Evolutionary conservation across 2,113 vertebrate genomes (phyloP).

Genomic region (Leuciscus idus): DNA sequence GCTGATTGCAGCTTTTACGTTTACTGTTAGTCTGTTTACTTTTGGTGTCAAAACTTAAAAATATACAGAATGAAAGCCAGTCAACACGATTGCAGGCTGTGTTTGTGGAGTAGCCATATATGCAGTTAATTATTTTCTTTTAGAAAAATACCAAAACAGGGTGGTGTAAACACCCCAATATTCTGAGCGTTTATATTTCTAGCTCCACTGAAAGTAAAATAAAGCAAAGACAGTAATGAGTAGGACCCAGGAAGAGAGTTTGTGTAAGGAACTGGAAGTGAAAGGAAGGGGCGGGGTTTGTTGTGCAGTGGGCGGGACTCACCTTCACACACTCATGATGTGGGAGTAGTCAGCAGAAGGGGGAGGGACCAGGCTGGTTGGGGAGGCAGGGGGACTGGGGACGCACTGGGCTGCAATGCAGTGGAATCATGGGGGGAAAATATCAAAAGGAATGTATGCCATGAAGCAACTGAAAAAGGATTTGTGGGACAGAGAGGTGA

Average conservation of each 20-base stretch:
- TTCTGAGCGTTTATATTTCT: neutral
- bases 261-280: neutral
- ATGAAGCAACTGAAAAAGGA: constrained; percentile 44
- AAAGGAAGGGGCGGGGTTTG: neutral
- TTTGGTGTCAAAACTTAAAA: neutral
- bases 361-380: constrained; percentile 85
- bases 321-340: constrained; percentile 91
- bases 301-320: constrained; percentile 72
- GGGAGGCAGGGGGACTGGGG: constrained; percentile 87
- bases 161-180: neutral
- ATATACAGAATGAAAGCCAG: neutral
- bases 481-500: constrained; percentile 19
- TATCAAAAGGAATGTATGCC: constrained; percentile 54
- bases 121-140: neutral
- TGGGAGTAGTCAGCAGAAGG: constrained; percentile 83
- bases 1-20: neutral
- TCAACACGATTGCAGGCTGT: neutral
- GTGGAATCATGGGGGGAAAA: constrained; percentile 73
- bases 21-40: neutral
- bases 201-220: neutral
- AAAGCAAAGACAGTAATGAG: constrained; percentile 19
- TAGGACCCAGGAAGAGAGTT: constrained; percentile 14
- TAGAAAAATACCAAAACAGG: neutral
- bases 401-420: constrained; percentile 85
- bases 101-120: neutral